Evolutionary conservation across 1,140 invertebrate species (phyloP), one percentile per base, ranked within the genome.

Genomic region (Steinernema feltiae): DNA sequence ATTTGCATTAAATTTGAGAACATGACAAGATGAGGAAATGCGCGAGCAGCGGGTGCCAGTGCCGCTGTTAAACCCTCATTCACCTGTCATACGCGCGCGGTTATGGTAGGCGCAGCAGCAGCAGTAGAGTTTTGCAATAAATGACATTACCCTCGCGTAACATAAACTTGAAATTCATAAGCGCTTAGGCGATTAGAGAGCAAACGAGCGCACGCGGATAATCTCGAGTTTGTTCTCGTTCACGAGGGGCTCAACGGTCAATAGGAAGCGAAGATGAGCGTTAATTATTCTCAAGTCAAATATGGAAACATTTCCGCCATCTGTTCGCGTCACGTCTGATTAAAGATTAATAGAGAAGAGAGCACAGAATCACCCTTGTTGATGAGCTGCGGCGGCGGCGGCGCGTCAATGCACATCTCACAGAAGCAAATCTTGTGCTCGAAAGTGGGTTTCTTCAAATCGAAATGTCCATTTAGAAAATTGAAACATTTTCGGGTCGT

Each of bases 401-500:
- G 35, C 35, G 35, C 35, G 35, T 18, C 7, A 41, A 41, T 7
- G 35, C 35, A 18, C 7, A 41, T 7, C 35, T 41, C n/a, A n/a
- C n/a, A n/a, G n/a, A n/a, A n/a, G n/a, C n/a, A n/a, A n/a, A n/a
- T n/a, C n/a, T n/a, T n/a, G n/a, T n/a, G n/a, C n/a, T n/a, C n/a
- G n/a, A n/a, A 41, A 7, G 35, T 41, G 35, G 7, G 35, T 41
- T 41, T 41, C 35, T 41, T 41, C 35, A 63, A 63, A 63, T 27
- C 3, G 7, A 63, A 63, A 63, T 63, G 53, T 63, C 53, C 53
- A 63, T 63, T 63, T 63, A 63, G 53, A 27, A 63, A 63, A 63
- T 63, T 15, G 53, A 63, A 63, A 63, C 53, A 63, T 63, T 63
- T 63, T 63, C 53, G 53, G 53, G 53, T 63, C 24, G 53, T 63